Evolutionary conservation across 2,797 vertebrate species (phyloP).

Genomic region (Microtus californicus): DNA sequence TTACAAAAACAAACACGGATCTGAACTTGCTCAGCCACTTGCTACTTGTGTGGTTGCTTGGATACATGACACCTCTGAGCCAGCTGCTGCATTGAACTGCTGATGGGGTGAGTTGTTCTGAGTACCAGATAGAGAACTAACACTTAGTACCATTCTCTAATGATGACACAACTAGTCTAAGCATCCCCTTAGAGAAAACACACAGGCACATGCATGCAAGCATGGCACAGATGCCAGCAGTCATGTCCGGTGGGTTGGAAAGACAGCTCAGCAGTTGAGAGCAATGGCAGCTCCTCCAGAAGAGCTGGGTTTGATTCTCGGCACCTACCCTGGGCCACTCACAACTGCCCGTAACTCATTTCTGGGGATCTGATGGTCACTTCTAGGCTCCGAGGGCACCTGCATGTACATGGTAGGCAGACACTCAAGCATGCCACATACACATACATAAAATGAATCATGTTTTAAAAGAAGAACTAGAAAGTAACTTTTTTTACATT

Average conservation of each 20-base stretch:
- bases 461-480: slow-evolving; percentile 46
- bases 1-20: slow-evolving; percentile 28
- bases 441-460: neutral
- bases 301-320: neutral
- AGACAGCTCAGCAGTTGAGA: neutral
- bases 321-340: neutral
- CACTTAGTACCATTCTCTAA: neutral
- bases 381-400: neutral
- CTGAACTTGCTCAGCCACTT: slow-evolving; percentile 48
- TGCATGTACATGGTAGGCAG: neutral
- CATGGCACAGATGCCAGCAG: neutral
- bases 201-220: neutral
- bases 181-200: slow-evolving; percentile 26
- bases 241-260: neutral
- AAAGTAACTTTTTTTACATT: neutral
- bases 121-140: slow-evolving; percentile 57
- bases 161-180: slow-evolving; percentile 36
- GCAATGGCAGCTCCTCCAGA: neutral
- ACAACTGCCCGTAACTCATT: neutral
- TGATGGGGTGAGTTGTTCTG: neutral
- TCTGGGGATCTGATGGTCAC: neutral
- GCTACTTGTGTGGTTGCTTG: slow-evolving; percentile 13
- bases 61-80: neutral
- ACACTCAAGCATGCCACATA: neutral
- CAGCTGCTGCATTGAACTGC: slow-evolving; percentile 46